A percentile compares a stretch with the other conserved stretches of the same genome.
Conservation (phyloP, 1,140 invertebrate genomes). For the Leptinotarsa texana region DNA sequence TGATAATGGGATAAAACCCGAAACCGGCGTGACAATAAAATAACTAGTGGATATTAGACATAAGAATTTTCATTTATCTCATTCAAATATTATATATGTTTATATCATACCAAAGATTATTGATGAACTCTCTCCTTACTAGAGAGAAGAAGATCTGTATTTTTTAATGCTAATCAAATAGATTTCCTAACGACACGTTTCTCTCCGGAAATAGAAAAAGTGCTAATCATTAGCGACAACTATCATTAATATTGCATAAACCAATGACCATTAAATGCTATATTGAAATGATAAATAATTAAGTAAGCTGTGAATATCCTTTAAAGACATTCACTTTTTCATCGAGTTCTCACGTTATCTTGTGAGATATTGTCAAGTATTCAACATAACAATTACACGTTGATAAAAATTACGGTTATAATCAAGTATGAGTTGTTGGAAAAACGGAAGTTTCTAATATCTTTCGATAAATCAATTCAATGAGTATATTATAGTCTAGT, state of each 20-base stretch:
- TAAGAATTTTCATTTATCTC: no score
- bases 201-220: neutral
- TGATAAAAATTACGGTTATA: conserved; percentile 6
- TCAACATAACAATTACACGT: neutral
- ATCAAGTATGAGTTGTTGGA: neutral
- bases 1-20: no score
- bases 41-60: no score
- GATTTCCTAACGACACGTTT: neutral
- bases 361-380: conserved; percentile 2
- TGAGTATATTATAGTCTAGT: neutral
- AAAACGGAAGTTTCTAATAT: conserved; percentile 1
- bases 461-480: conserved; percentile 1
- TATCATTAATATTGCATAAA: neutral
- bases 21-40: no score
- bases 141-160: no score
- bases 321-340: neutral
- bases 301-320: neutral
- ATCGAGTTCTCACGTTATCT: conserved; percentile 8
- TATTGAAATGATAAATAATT: neutral
- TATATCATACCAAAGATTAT: no score
- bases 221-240: neutral
- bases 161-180: no score
- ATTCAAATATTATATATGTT: no score
- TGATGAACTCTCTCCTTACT: no score
- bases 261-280: neutral